phyloP scores from a whole-genome alignment of 2,113 vertebrate genomes.

The Eurypyga helias region DNA sequence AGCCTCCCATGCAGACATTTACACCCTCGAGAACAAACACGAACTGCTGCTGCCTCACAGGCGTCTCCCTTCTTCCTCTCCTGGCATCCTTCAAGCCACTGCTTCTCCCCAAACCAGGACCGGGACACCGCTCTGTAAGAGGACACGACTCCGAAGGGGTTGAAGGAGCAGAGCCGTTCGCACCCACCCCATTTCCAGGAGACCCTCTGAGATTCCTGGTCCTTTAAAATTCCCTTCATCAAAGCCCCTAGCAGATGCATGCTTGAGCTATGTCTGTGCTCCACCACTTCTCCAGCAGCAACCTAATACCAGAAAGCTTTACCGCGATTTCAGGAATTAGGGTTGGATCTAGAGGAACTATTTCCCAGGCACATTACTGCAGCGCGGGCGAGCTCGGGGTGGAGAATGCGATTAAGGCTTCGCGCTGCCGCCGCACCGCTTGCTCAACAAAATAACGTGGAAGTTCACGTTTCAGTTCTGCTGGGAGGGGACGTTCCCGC shows the following conservation, averaged over 20 bases:
- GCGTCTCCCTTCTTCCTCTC: neutral
- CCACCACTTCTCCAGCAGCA: neutral
- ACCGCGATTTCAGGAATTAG: neutral
- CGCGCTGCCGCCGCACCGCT: accelerated
- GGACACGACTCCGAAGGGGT: neutral
- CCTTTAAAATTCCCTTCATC: neutral
- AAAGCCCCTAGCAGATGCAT: neutral
- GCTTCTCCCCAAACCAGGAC: neutral
- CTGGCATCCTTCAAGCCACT: neutral
- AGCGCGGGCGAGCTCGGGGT: neutral
- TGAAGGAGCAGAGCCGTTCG: neutral
- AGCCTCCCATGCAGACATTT: neutral
- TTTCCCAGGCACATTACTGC: neutral
- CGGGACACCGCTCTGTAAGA: neutral
- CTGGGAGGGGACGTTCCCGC: neutral
- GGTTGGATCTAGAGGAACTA: neutral
- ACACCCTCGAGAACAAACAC: neutral
- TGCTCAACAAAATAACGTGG: neutral
- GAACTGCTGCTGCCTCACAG: neutral
- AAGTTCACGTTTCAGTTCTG: neutral
- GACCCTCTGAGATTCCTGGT: neutral
- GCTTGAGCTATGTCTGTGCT: neutral
- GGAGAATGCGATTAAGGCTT: neutral
- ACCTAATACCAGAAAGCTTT: neutral
- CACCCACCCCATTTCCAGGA: neutral